Evolutionary conservation across 2,888 invertebrate species (phyloP), one percentile per base, ranked within the genome.

Genomic region (Drosophila macrospina): DNA sequence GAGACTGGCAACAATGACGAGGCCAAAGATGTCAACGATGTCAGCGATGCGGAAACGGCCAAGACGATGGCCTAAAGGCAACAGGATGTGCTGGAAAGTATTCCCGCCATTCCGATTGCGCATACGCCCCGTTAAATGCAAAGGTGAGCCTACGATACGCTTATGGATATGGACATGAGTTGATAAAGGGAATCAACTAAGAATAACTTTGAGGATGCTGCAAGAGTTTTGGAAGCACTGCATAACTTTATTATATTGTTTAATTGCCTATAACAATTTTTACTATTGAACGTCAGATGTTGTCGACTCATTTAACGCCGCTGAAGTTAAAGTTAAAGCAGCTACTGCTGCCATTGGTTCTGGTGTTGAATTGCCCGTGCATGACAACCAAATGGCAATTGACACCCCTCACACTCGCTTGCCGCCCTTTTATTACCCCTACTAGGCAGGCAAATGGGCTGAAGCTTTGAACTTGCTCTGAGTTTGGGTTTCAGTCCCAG

Each of bases 261-360:
- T 87, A 89, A 89, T 89, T 89, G 87, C 74, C 85, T 79, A 83
- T 88, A 86, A 87, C 76, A 67, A 70, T 84, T 87, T 87, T 89
- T 84, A 86, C 80, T 82, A 70, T 72, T 69, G 71, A 51, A 56
- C 57, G 69, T 71, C 70, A 65, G 52, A 63, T 70, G 65, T 73
- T 59, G 67, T 65, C 55, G 63, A 51, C 61, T 44, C 44, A 37
- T 54, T 52, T 44, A 57, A 44, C 34, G 32, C 45, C 63, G 42
- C 36, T 55, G 24, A 42, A 45, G 30, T 32, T 37, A 32, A 42
- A 45, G 30, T 32, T 37, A 32, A 41, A 26, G 24, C 37, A 30
- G 54, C 39, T 51, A 51, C 32, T 30, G 15, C 28, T 37, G 39
- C 45, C 63, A 45, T 48, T 57, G 15, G 57, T 20, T 34, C 51